phyloP scores from a whole-genome alignment of 2,113 vertebrate species.

The Quiscalus mexicanus region DNA sequence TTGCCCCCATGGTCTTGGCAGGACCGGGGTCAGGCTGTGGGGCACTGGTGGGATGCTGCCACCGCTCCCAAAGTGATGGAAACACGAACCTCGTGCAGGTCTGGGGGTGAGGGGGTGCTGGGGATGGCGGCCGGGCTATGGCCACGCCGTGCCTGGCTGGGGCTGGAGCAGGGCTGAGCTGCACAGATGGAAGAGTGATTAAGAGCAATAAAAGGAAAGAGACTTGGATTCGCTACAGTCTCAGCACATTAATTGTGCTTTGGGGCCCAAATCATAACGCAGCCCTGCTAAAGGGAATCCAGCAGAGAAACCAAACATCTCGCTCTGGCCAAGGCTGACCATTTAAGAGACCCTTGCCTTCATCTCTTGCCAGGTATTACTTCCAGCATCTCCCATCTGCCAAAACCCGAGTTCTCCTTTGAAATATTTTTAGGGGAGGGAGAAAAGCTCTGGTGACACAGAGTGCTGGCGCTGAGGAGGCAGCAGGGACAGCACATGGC shows the following conservation, averaged over 20 bases:
- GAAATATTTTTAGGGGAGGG: conserved; percentile 22
- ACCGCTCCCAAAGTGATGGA: background rate
- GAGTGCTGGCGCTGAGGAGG: background rate
- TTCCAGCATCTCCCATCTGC: conserved; percentile 43
- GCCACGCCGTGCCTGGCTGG: background rate
- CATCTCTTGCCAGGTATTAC: conserved; percentile 55
- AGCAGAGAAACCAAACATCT: conserved; percentile 54
- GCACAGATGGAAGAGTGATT: conserved; percentile 70
- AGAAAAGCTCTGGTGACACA: background rate
- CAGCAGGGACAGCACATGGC: background rate
- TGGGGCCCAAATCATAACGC: conserved; percentile 57
- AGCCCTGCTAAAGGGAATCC: conserved; percentile 64
- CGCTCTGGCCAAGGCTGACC: conserved; percentile 52
- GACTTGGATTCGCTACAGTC: conserved; percentile 65
- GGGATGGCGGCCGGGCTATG: rapidly evolving
- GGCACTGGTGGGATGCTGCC: background rate
- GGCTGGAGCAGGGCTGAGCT: conserved; percentile 2
- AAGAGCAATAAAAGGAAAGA: conserved; percentile 70
- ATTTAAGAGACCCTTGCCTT: conserved; percentile 67
- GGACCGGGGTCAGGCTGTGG: background rate
- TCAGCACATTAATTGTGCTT: conserved; percentile 68
- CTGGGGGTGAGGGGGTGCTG: rapidly evolving
- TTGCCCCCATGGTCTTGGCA: rapidly evolving
- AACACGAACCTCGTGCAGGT: background rate
- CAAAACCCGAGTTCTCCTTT: conserved; percentile 9